phyloP scores from a whole-genome alignment of 2,113 vertebrate species.

The Hyla sarda region DNA sequence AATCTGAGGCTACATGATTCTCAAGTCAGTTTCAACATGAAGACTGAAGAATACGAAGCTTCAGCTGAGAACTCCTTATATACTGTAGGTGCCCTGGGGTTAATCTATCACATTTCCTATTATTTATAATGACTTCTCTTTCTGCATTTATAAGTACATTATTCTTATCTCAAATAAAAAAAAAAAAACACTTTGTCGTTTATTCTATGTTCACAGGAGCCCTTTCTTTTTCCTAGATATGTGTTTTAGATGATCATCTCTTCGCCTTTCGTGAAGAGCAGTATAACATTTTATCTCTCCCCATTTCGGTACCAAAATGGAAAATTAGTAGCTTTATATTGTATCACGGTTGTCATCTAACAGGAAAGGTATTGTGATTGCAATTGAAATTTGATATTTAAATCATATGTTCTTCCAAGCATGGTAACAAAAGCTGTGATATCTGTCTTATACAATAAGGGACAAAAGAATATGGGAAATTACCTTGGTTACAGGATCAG shows the following conservation, averaged over 20 bases:
- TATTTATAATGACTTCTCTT: too few species aligned
- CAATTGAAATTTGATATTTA: conserved; percentile 44
- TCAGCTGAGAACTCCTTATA: too few species aligned
- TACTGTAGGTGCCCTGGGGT: too few species aligned
- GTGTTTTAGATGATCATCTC: background rate
- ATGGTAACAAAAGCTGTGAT: conserved; percentile 16
- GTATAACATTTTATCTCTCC: conserved; percentile 37
- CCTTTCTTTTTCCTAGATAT: background rate
- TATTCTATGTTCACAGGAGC: background rate
- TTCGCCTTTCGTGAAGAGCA: background rate
- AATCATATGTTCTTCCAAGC: conserved; percentile 29
- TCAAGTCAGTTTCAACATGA: too few species aligned
- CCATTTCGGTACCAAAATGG: background rate
- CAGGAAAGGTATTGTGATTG: conserved; percentile 5
- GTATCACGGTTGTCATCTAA: background rate
- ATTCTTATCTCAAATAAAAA: too few species aligned
- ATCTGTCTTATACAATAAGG: conserved; percentile 28
- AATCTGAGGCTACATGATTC: too few species aligned
- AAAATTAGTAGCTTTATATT: conserved; percentile 12
- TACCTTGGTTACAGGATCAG: conserved; percentile 37
- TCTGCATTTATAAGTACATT: too few species aligned
- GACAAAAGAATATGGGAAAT: conserved; percentile 30
- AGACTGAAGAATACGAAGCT: too few species aligned
- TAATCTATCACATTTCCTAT: too few species aligned
- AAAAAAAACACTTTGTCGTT: background rate